phyloP scores from a whole-genome alignment of 2,797 vertebrate genomes.

The Anniella stebbinsi region DNA sequence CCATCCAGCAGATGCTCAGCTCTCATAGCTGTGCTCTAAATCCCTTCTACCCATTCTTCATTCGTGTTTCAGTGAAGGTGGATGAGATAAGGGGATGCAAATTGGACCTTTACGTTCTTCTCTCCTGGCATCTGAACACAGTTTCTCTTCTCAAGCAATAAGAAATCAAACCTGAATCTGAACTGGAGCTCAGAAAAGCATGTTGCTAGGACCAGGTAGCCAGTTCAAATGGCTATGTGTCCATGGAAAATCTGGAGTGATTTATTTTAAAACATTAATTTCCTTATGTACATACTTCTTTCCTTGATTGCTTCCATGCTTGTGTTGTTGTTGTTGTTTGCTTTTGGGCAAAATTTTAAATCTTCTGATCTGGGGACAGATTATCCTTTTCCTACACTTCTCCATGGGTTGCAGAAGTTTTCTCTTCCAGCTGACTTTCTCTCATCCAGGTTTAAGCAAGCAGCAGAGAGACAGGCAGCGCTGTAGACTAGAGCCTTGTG shows the following conservation, averaged over 20 bases:
- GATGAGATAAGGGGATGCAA: neutral
- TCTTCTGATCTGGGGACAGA: neutral
- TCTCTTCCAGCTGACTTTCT: neutral
- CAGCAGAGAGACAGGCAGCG: neutral
- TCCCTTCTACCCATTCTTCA: neutral
- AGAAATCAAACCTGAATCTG: neutral
- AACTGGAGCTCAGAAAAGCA: neutral
- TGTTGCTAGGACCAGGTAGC: neutral
- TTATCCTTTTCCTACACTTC: neutral
- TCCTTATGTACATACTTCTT: neutral
- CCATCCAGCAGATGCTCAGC: constrained; percentile 8
- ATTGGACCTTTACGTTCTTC: neutral
- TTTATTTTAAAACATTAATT: neutral
- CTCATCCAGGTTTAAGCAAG: neutral
- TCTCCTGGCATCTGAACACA: neutral
- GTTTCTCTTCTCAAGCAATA: neutral
- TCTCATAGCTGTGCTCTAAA: neutral
- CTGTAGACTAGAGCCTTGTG: too few species aligned
- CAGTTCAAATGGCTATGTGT: neutral
- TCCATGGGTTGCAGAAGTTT: neutral
- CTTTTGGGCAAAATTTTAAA: neutral
- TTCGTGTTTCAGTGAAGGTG: neutral
- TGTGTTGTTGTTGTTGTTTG: neutral
- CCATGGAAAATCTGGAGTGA: neutral
- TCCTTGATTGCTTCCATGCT: neutral